Evolutionary conservation across 2,113 vertebrate genomes (phyloP).

Genomic region (Sphyrna mokarran): DNA sequence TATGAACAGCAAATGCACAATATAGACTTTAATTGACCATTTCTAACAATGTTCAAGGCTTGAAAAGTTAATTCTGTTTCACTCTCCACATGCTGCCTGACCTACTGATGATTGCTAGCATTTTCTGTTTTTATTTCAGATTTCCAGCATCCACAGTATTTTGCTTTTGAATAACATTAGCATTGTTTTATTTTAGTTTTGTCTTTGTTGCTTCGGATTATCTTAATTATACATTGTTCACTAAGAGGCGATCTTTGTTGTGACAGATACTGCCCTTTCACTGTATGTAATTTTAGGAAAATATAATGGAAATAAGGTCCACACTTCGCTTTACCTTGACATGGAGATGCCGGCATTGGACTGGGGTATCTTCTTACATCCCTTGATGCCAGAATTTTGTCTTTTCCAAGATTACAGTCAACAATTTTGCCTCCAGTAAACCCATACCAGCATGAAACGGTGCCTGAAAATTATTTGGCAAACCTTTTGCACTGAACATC

Average conservation of each 20-base stretch:
- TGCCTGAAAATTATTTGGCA: background rate
- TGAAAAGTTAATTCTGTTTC: background rate
- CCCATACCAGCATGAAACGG: background rate
- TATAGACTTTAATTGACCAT: background rate
- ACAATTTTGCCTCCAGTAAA: background rate
- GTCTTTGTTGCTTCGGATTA: background rate
- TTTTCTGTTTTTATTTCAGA: no score
- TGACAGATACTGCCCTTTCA: background rate
- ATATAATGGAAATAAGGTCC: background rate
- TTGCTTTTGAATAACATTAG: background rate
- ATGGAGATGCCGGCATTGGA: background rate
- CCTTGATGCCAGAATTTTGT: background rate
- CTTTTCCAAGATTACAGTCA: background rate
- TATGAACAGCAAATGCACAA: background rate
- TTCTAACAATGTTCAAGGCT: background rate
- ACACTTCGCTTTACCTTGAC: background rate
- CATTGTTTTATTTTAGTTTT: background rate
- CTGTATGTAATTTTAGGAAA: background rate
- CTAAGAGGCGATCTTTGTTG: background rate
- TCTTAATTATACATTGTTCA: no score
- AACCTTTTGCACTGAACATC: background rate
- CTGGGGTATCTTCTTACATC: no score
- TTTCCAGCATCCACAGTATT: background rate
- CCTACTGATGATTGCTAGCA: background rate
- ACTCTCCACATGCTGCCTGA: background rate